Conservation (phyloP, 2,113 vertebrate genomes). For the Malurus elegans region DNA sequence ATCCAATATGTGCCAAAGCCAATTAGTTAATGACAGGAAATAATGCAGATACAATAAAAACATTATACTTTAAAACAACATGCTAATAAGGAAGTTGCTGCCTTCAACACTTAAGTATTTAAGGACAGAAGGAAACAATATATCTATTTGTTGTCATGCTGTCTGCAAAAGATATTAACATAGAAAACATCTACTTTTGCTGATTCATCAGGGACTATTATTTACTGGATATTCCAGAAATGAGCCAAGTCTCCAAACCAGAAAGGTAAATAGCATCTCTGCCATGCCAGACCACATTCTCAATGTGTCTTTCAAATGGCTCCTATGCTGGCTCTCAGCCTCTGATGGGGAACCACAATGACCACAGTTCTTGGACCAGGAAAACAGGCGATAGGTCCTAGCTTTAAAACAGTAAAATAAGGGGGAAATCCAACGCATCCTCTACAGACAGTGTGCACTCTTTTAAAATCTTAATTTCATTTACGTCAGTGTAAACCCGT, state of each 20-base stretch:
- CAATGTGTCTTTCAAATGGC: neutral
- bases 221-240: neutral
- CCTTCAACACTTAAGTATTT: neutral
- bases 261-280: neutral
- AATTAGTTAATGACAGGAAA: constrained; percentile 38
- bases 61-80: neutral
- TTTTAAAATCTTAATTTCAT: constrained; percentile 34
- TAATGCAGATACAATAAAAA: neutral
- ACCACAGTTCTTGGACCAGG: neutral
- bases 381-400: neutral
- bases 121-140: neutral
- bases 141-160: neutral
- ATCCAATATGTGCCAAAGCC: constrained; percentile 3
- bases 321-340: neutral
- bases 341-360: neutral
- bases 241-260: neutral
- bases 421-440: neutral
- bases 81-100: neutral
- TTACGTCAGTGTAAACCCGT: neutral
- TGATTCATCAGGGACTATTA: neutral
- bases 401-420: neutral
- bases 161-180: neutral
- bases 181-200: neutral
- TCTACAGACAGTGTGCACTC: neutral
- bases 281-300: neutral